A percentile compares a stretch with the other conserved stretches of the same genome.
Conservation (phyloP, 2,113 vertebrate genomes). For the Rhombomys opimus region DNA sequence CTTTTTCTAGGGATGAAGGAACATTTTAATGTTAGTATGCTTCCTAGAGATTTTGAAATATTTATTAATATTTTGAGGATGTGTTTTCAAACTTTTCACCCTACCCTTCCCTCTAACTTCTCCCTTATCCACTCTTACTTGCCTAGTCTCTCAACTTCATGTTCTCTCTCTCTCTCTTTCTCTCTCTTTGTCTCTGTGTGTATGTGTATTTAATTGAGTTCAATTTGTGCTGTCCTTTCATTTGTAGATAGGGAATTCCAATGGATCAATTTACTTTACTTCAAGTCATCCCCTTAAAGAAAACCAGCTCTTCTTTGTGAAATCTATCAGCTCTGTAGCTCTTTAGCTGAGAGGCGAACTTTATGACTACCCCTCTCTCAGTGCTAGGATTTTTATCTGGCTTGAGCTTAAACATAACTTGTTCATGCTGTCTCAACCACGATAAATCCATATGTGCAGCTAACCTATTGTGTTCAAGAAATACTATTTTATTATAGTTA, state of each 20-base stretch:
- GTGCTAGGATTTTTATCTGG: neutral
- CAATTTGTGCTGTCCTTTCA: neutral
- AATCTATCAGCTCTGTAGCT: neutral
- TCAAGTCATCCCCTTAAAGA: neutral
- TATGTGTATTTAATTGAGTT: neutral
- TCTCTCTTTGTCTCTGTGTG: neutral
- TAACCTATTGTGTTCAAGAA: neutral
- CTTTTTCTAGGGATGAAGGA: neutral
- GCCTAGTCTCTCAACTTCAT: too few species aligned
- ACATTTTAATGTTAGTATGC: neutral
- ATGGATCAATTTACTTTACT: neutral
- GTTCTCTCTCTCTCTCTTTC: too few species aligned
- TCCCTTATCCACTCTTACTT: too few species aligned
- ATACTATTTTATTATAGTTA: neutral
- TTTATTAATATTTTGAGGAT: neutral
- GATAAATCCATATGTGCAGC: neutral
- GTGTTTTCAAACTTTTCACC: too few species aligned
- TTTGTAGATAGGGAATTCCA: neutral
- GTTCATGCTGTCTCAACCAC: neutral
- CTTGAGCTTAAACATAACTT: neutral
- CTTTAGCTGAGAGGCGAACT: neutral
- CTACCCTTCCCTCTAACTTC: too few species aligned
- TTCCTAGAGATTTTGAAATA: neutral
- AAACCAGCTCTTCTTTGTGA: neutral
- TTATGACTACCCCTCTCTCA: neutral